Conservation (phyloP, 1,140 invertebrate species). For the Drosophila littoralis region DNA sequence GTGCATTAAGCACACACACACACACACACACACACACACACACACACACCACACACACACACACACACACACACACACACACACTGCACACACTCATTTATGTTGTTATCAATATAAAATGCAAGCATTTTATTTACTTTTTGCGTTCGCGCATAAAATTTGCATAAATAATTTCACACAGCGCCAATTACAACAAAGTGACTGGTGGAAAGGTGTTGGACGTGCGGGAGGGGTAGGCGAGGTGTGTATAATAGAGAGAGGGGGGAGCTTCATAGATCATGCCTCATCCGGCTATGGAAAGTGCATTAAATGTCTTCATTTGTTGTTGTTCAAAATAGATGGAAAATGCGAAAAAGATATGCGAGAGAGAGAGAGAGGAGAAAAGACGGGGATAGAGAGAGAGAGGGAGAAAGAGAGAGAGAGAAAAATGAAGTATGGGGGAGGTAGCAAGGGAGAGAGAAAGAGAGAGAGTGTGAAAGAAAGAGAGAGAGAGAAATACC, state of each 20-base stretch:
- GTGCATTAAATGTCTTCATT: conserved; percentile 1
- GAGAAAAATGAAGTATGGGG: too few relatives aligned
- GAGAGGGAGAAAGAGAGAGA: background rate
- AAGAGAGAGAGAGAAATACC: background rate
- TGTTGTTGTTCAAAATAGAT: background rate
- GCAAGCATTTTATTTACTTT: conserved; percentile 35
- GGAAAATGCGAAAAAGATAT: conserved; percentile 1
- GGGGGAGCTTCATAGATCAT: background rate
- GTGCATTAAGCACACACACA: conserved; percentile 33
- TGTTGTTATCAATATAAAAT: conserved; percentile 76
- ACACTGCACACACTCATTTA: conserved; percentile 22
- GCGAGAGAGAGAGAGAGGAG: background rate
- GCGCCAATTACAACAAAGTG: conserved; percentile 5
- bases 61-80: conserved; percentile 11
- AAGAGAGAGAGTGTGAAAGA: background rate
- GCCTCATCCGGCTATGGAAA: background rate
- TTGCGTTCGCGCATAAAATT: conserved; percentile 71
- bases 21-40: conserved; percentile 20
- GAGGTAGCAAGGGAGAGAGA: background rate
- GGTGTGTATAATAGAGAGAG: background rate
- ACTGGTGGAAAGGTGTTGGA: background rate
- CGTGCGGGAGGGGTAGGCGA: background rate
- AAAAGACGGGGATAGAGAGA: background rate
- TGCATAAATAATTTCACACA: conserved; percentile 64
- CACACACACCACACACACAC: conserved; percentile 17